These are phyloP conservation scores for Synergus gifuensis DNA, from an alignment of 2,888 invertebrate genomes.

Conservation along the genomic window DNA sequence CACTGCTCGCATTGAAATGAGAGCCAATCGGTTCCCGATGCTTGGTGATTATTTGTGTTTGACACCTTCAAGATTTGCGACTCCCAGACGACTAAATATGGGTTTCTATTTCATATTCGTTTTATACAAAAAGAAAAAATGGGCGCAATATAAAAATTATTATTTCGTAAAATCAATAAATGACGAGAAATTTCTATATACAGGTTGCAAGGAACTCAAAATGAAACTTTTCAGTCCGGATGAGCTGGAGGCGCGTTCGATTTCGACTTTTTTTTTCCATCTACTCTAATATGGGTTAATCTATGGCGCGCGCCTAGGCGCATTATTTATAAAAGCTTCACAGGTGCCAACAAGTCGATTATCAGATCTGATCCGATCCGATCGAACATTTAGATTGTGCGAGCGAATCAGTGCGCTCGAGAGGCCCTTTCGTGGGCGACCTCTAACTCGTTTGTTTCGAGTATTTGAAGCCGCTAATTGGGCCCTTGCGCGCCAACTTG, in stretches of 20 bases:
- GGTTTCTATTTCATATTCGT: neutral
- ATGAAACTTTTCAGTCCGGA: no score
- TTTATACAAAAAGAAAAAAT: neutral
- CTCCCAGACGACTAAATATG: constrained; percentile 36
- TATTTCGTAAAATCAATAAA: neutral
- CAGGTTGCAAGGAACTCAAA: no score
- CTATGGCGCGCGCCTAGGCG: constrained; percentile 51
- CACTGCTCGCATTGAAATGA: constrained; percentile 20
- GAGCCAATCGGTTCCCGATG: constrained; percentile 40
- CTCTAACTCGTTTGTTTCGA: constrained; percentile 53
- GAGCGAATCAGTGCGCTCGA: constrained; percentile 47
- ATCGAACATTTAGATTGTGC: constrained; percentile 67
- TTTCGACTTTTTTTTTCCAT: no score
- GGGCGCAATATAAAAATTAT: neutral
- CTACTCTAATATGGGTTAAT: neutral
- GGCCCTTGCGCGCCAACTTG: constrained; percentile 55
- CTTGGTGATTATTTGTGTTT: constrained; percentile 36
- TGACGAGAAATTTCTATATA: neutral
- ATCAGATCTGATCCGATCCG: constrained; percentile 72
- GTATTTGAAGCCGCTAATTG: constrained; percentile 53
- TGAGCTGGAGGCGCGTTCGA: no score
- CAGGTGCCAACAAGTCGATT: constrained; percentile 77
- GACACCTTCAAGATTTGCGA: constrained; percentile 42
- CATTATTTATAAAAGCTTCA: constrained; percentile 74
- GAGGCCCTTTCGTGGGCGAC: constrained; percentile 53